Conservation (phyloP, 2,888 invertebrate genomes). For the Tortricodes alternella region DNA sequence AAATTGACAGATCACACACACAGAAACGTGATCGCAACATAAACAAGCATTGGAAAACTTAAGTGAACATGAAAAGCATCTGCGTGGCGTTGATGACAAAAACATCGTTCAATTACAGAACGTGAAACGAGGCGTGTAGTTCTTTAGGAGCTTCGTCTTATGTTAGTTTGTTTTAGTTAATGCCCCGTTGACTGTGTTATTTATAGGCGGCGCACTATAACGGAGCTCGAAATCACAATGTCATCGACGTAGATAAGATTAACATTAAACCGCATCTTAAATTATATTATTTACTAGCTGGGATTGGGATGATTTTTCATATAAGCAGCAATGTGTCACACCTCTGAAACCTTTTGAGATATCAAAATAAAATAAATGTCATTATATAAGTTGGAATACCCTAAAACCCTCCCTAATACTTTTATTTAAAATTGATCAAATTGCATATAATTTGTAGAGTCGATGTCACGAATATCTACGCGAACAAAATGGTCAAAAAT, state of each 20-base stretch:
- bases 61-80: slow-evolving; percentile 17
- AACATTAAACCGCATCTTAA: not conserved
- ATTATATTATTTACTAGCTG: no score
- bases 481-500: no score
- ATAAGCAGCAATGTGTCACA: no score
- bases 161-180: slow-evolving; percentile 57
- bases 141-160: slow-evolving; percentile 44
- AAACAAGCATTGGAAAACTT: not conserved
- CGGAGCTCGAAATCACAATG: slow-evolving; percentile 39
- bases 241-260: slow-evolving; percentile 33
- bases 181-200: slow-evolving; percentile 60
- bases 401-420: no score
- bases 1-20: slow-evolving; percentile 12
- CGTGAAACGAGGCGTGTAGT: slow-evolving; percentile 50
- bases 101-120: slow-evolving; percentile 32
- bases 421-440: no score
- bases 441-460: no score
- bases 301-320: no score
- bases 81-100: slow-evolving; percentile 22
- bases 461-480: no score
- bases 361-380: no score
- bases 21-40: not conserved
- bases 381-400: no score
- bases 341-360: no score
- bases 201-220: slow-evolving; percentile 52